A percentile compares a stretch with the other conserved stretches of the same genome.
These are phyloP conservation scores for Mesocentrotus franciscanus DNA, from an alignment of 53 echinoderm and acorn worm species.

Conservation along the genomic window DNA sequence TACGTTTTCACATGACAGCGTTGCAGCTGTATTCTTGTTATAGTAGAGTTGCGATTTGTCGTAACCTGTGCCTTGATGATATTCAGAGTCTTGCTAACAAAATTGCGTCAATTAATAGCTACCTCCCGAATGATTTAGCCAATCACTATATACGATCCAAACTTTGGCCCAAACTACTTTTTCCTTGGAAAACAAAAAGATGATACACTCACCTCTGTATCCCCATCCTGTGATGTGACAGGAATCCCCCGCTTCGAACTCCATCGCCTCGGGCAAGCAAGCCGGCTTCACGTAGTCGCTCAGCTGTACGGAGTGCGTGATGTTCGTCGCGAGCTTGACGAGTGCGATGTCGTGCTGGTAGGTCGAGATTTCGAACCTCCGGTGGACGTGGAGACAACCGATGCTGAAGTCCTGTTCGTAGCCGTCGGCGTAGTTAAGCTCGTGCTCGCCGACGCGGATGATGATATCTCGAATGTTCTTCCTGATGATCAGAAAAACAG, in stretches of 20 bases:
- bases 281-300: conserved; percentile 77
- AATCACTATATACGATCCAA: too few relatives aligned
- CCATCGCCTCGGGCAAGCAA: conserved; percentile 81
- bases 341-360: conserved; percentile 93
- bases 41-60: too few relatives aligned
- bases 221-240: conserved; percentile 98
- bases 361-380: conserved; percentile 52
- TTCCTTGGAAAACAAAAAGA: background rate
- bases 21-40: too few relatives aligned
- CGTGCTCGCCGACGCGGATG: conserved; percentile 83
- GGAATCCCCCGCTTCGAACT: conserved; percentile 74
- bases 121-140: too few relatives aligned
- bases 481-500: conserved; percentile 64
- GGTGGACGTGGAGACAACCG: conserved; percentile 85
- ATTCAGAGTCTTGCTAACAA: too few relatives aligned
- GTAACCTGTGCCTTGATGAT: too few relatives aligned
- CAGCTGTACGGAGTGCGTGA: conserved; percentile 62
- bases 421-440: conserved; percentile 68
- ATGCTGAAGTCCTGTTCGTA: conserved; percentile 81
- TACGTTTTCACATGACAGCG: too few relatives aligned
- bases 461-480: conserved; percentile 70
- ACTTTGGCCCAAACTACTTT: too few relatives aligned
- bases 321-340: conserved; percentile 79
- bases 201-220: conserved; percentile 77
- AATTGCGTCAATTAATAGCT: too few relatives aligned